Base-by-base conservation (phyloP, 2,113 vertebrate species). In the Ahaetulla prasina region DNA sequence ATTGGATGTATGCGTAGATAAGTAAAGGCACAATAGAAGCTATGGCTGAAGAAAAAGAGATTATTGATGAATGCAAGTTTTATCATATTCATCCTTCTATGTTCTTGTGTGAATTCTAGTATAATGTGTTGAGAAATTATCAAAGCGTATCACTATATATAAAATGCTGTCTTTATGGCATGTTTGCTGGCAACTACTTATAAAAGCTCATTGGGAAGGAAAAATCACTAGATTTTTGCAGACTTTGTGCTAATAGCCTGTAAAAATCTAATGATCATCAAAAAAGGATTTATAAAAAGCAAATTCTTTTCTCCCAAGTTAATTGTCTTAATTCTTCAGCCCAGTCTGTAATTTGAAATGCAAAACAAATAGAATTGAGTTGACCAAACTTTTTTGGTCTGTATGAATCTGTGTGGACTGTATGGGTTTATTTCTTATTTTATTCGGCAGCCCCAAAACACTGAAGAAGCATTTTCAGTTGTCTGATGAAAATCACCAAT, bases 151-250 rank as follows among this genome's bases (percentile, higher is more conserved):
- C 54, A n/a, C 22, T 92, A 68, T 92, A 63, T 57, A 53, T 92
- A 45, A 89, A 92, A 52, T 39, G 52, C 18, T 88, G 0, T 20
- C 27, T 50, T 86, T 91, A 0, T 18, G 30, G 3, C 57, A 52
- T 74, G 23, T 49, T 0, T 57, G 84, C 0, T 43, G 91, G 55
- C 9, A 91, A 54, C 60, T 22, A 50, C 49, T 88, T 80, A 23
- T 0, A 0, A 0, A 1, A 12, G n/a, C 1, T 43, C 47, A 90
- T 84, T 74, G 55, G 11, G 20, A 47, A 30, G 3, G 4, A 7
- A 7, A 63, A 89, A 45, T 49, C 63, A n/a, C 12, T 68, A 68
- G 63, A 68, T 35, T 68, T 68, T n/a, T 35, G 63, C 14, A n/a
- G 30, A 68, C 30, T 68, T 68, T 35, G 16, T 68, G n/a, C 63